A percentile compares a stretch with the other conserved stretches of the same genome.
Conservation (phyloP, 2,797 vertebrate species). For the Gymnothorax javanicus region DNA sequence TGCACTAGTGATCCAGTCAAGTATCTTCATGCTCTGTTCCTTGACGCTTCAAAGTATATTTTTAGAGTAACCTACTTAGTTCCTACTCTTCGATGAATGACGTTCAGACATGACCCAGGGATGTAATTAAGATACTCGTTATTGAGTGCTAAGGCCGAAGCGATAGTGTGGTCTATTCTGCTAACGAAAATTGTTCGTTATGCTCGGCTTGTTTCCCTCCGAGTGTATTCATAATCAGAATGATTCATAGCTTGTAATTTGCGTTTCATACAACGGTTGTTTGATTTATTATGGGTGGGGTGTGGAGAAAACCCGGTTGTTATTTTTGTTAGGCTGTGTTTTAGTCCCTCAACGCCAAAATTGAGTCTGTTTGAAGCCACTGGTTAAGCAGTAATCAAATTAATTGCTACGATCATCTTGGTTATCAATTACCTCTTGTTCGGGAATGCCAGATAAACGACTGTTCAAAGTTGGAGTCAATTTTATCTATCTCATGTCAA, state of each 20-base stretch:
- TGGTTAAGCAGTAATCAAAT: neutral
- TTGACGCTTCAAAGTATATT: constrained; percentile 11
- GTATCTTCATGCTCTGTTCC: neutral
- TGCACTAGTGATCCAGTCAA: neutral
- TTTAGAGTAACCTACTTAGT: constrained; percentile 11
- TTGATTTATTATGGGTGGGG: neutral
- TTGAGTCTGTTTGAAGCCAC: neutral
- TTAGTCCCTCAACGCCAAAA: neutral
- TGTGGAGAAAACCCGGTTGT: neutral
- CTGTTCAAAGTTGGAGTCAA: neutral
- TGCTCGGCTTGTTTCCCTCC: neutral
- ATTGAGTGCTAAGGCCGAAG: neutral
- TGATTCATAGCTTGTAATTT: neutral
- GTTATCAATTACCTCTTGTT: neutral
- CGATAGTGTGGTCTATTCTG: no score
- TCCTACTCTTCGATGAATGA: neutral
- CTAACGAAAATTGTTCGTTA: neutral
- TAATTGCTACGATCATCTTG: neutral
- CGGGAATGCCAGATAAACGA: neutral
- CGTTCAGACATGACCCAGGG: neutral
- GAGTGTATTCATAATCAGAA: neutral
- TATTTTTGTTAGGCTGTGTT: neutral
- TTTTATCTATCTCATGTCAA: neutral
- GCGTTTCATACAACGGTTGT: neutral
- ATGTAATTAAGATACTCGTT: neutral